Evolutionary conservation across 2,888 invertebrate species (phyloP).

Genomic region (Cinara cedri): DNA sequence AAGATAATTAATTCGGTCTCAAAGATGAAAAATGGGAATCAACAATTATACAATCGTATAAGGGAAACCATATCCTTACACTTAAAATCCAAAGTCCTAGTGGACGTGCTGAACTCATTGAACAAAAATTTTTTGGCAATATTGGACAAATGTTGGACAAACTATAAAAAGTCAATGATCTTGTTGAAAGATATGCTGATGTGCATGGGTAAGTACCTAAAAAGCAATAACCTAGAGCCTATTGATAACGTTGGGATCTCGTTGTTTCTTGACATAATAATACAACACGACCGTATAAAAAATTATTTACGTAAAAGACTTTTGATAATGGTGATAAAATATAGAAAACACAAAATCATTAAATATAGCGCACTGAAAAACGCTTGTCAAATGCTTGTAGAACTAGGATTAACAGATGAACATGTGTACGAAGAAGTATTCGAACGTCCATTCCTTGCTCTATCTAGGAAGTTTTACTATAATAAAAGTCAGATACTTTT

Average conservation of each 20-base stretch:
- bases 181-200: conserved; percentile 99
- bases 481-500: conserved; percentile 98
- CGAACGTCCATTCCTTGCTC: conserved; percentile 94
- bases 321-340: conserved; percentile 93
- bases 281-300: conserved; percentile 90
- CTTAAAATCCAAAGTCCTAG: conserved; percentile 91
- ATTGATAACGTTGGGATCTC: conserved; percentile 98
- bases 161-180: conserved; percentile 99
- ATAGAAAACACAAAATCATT: conserved; percentile 94
- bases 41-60: conserved; percentile 93
- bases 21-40: too few relatives aligned
- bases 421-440: conserved; percentile 98
- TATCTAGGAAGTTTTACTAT: conserved; percentile 97
- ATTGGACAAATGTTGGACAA: conserved; percentile 96
- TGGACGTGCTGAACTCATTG: conserved; percentile 89
- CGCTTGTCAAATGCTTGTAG: conserved; percentile 99
- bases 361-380: conserved; percentile 97
- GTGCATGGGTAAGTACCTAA: conserved; percentile 99
- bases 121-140: conserved; percentile 97
- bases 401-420: conserved; percentile 91
- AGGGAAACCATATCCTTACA: conserved; percentile 98
- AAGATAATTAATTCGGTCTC: too few relatives aligned
- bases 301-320: conserved; percentile 92
- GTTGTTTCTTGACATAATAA: conserved; percentile 98
- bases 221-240: conserved; percentile 97